phyloP scores from a whole-genome alignment of 53 echinoderm and acorn worm species.

The Pentamera pediparva region DNA sequence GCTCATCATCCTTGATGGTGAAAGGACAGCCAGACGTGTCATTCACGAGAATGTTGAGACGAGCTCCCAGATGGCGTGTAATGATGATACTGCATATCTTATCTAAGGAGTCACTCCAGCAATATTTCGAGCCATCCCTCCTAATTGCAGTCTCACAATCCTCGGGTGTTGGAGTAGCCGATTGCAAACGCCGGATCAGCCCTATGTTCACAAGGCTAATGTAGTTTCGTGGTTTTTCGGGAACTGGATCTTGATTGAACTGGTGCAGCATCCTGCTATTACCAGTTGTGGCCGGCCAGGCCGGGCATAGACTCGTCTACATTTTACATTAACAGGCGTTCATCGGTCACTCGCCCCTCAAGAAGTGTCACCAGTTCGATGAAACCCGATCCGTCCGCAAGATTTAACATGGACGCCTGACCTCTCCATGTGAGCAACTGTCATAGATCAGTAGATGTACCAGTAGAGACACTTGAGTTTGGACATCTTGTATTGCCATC shows the following conservation, averaged over 20 bases:
- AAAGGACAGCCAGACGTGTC: conserved; percentile 43
- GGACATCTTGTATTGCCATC: conserved; percentile 36
- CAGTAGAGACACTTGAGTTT: conserved; percentile 31
- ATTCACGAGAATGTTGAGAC: conserved; percentile 28
- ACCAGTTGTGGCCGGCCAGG: conserved; percentile 5
- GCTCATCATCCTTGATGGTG: conserved; percentile 53
- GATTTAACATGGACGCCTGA: conserved; percentile 33
- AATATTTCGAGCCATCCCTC: conserved; percentile 27
- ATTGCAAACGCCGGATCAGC: conserved; percentile 47
- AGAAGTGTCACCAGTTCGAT: conserved; percentile 33
- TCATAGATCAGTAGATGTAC: conserved; percentile 7
- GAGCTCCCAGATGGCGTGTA: conserved; percentile 27
- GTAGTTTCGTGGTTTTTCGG: conserved; percentile 38
- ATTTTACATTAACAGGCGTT: conserved; percentile 40
- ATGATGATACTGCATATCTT: conserved; percentile 37
- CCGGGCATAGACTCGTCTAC: conserved; percentile 41
- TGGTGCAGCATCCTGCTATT: conserved; percentile 39
- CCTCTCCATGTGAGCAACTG: neutral
- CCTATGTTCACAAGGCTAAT: conserved; percentile 45
- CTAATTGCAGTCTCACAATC: conserved; percentile 33
- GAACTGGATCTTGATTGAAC: conserved; percentile 40
- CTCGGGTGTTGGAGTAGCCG: conserved; percentile 41
- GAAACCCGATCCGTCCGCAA: conserved; percentile 38
- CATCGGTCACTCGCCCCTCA: conserved; percentile 43
- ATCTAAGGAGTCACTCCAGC: conserved; percentile 45